phyloP scores from a whole-genome alignment of 1,140 invertebrate species.

The Drosophila dunni region DNA sequence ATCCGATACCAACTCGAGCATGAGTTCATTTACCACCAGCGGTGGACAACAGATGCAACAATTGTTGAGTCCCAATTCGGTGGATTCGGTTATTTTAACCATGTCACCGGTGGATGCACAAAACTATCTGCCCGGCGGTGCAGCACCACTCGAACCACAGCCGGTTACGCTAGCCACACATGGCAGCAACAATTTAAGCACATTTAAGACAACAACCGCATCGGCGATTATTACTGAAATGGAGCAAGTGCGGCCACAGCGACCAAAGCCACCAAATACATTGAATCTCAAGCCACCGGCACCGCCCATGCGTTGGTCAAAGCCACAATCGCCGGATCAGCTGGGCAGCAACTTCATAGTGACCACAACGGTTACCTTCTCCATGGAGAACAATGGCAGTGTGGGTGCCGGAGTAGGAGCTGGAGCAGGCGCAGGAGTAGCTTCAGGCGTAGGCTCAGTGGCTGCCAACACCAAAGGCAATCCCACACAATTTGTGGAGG shows the following conservation, averaged over 20 bases:
- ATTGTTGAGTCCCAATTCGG: slow-evolving; percentile 87
- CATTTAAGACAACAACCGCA: slow-evolving; percentile 62
- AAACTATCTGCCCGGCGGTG: slow-evolving; percentile 47
- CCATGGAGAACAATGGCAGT: slow-evolving; percentile 86
- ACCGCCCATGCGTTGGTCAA: slow-evolving; percentile 88
- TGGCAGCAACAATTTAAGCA: slow-evolving; percentile 67
- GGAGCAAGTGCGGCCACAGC: slow-evolving; percentile 86
- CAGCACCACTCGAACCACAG: not conserved
- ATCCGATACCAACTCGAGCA: slow-evolving; percentile 87
- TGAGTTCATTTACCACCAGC: slow-evolving; percentile 88
- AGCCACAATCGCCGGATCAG: slow-evolving; percentile 86
- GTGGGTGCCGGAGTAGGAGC: not conserved
- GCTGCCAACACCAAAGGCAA: slow-evolving; percentile 16
- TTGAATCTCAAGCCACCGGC: slow-evolving; percentile 89
- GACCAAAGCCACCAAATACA: slow-evolving; percentile 92
- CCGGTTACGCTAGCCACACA: not conserved
- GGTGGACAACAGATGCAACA: slow-evolving; percentile 78
- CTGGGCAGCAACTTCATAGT: slow-evolving; percentile 89
- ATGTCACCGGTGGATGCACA: slow-evolving; percentile 87
- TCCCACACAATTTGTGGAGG: slow-evolving; percentile 84
- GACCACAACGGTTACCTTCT: slow-evolving; percentile 93
- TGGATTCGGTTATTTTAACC: slow-evolving; percentile 89
- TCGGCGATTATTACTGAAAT: slow-evolving; percentile 20
- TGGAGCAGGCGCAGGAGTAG: not conserved
- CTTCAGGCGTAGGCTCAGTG: not conserved